Evolutionary conservation across 2,113 vertebrate species (phyloP), one percentile per base, ranked within the genome.

Genomic region (Aegithalos caudatus): DNA sequence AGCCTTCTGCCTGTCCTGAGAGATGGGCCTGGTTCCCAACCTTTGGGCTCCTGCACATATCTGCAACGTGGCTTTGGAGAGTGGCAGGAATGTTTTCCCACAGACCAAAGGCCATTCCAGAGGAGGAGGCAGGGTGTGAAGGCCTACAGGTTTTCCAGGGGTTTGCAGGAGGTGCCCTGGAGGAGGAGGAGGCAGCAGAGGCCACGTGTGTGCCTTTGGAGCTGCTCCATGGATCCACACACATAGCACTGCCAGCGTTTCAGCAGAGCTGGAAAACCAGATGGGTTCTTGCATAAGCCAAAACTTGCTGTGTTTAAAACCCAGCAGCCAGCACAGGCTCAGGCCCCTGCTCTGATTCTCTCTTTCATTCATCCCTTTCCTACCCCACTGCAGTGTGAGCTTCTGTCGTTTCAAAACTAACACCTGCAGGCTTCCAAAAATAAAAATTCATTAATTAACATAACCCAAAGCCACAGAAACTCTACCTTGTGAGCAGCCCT

Each of bases 391-490:
- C 95, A 89, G 88, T 73, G 60, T 67, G 67, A 89, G 73, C 73
- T 62, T 87, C 60, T 73, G 91, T 93, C 6, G 92, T 97, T 98
- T 97, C 97, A 97, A 97, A 98, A 97, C 96, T 82, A 97, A 86
- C 98, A 97, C 96, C 97, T 98, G 98, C 96, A 97, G 89, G 64
- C 91, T 93, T 92, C 91, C 57, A 78, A 90, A 95, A 91, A 81
- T 45, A 92, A 91, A 64, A 40, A 53, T 58, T 91, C 21, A 74
- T 74, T 42, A 58, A 87, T 92, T 90, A 94, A 70, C 80, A 85
- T 86, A 94, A 82, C 84, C 71, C 77, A 80, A 95, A 97, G 96
- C 96, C 97, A 95, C 98, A 97, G 95, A 97, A 96, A 97, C 82
- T 70, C 40, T 31, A 7, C 81, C 88, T 94, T 84, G 80, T 78